Percentiles rank a stretch among this genome's conserved stretches.
Evolutionary conservation across 2,797 vertebrate species (phyloP).

Genomic region (Pseudopleuronectes americanus): DNA sequence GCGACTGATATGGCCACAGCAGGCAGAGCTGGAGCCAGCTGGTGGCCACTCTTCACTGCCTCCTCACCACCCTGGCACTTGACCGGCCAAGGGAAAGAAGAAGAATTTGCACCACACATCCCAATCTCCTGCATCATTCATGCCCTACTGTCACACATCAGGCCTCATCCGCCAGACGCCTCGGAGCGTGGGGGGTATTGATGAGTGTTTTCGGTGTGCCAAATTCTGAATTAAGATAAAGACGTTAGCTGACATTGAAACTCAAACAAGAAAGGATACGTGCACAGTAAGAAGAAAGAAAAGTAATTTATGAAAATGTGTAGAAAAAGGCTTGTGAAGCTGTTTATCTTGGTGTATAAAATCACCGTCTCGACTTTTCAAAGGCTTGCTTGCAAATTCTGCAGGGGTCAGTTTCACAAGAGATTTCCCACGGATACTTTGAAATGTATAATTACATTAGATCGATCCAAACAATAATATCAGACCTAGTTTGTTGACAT

Average conservation of each 20-base stretch:
- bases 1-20: constrained; percentile 58
- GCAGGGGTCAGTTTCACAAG: constrained; percentile 15
- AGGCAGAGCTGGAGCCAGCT: constrained; percentile 65
- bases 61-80: constrained; percentile 52
- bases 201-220: constrained; percentile 44
- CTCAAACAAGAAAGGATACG: constrained; percentile 49
- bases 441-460: too few relatives aligned
- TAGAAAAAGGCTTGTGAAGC: constrained; percentile 17
- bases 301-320: constrained; percentile 22
- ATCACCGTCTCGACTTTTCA: background rate
- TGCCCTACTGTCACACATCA: constrained; percentile 71
- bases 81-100: constrained; percentile 52
- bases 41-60: constrained; percentile 69
- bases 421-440: too few relatives aligned
- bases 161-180: constrained; percentile 51
- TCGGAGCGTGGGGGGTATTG: constrained; percentile 41
- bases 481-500: too few relatives aligned
- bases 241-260: constrained; percentile 50
- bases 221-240: constrained; percentile 62
- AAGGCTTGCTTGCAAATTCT: constrained; percentile 21
- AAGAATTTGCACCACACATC: constrained; percentile 54
- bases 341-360: constrained; percentile 6
- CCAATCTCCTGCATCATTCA: constrained; percentile 71
- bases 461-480: too few relatives aligned
- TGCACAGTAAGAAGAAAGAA: constrained; percentile 37